phyloP scores from a whole-genome alignment of 2,113 vertebrate species.

The Ursus arctos region DNA sequence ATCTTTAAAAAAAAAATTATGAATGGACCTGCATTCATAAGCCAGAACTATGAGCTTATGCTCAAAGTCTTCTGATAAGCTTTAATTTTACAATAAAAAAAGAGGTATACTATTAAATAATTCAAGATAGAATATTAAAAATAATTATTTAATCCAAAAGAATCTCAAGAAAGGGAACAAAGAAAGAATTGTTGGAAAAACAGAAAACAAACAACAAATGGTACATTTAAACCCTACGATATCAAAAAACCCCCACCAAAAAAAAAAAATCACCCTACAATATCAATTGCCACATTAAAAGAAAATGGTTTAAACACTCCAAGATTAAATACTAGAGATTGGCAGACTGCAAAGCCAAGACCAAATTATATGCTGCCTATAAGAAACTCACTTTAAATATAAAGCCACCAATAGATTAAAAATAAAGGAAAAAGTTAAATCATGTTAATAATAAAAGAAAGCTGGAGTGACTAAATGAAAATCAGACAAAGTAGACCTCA shows the following conservation, averaged over 20 bases:
- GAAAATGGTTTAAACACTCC: neutral
- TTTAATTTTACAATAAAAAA: neutral
- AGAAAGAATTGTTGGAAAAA: neutral
- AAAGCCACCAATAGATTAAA: neutral
- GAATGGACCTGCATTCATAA: neutral
- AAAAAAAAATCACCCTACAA: neutral
- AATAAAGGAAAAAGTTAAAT: neutral
- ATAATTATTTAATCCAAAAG: neutral
- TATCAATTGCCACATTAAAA: neutral
- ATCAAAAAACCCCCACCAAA: neutral
- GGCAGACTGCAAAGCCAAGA: neutral
- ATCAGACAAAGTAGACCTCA: neutral
- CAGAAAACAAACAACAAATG: neutral
- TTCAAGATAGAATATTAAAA: neutral
- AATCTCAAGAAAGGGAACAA: neutral
- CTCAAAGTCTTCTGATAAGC: conserved; percentile 11
- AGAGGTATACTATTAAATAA: neutral
- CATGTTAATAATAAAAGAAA: neutral
- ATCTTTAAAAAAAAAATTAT: too few species aligned
- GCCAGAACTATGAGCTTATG: neutral
- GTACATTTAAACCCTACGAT: neutral
- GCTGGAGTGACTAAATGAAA: neutral
- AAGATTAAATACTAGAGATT: neutral
- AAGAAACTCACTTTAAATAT: neutral
- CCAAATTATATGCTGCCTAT: neutral